A percentile compares a stretch with the other conserved stretches of the same genome.
Conservation (phyloP, 2,797 vertebrate genomes). For the Phalanger gymnotis region DNA sequence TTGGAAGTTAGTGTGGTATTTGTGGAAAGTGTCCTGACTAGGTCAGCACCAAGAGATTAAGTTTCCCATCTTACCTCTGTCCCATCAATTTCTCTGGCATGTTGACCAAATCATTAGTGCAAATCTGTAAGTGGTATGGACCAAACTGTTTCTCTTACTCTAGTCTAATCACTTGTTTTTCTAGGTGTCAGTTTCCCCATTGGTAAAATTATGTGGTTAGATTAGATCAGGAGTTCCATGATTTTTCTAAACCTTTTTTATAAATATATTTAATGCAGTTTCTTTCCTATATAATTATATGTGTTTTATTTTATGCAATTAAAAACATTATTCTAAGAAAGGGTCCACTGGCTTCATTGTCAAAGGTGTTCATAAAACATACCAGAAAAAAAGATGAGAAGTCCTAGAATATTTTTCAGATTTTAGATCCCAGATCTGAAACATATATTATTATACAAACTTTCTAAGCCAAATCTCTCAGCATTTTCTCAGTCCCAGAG, state of each 20-base stretch:
- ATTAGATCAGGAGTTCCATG: background rate
- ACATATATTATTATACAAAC: background rate
- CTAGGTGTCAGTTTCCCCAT: background rate
- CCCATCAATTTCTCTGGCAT: background rate
- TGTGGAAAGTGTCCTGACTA: background rate
- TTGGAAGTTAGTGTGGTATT: background rate
- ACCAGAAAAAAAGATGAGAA: background rate
- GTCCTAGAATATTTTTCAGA: background rate
- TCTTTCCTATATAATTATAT: background rate
- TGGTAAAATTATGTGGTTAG: background rate
- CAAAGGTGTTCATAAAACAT: background rate
- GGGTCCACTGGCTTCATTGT: background rate
- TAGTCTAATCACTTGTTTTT: background rate
- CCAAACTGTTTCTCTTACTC: background rate
- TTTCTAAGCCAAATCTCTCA: background rate
- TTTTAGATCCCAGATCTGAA: background rate
- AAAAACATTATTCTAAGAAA: background rate
- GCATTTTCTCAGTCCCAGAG: background rate
- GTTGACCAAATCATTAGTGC: background rate
- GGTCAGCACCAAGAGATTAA: background rate
- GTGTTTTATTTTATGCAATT: background rate
- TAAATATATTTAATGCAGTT: background rate
- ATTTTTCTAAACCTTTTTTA: background rate
- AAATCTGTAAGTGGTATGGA: background rate
- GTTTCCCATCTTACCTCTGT: background rate